Percentiles rank a stretch among this genome's conserved stretches.
phyloP scores from a whole-genome alignment of 2,797 vertebrate genomes.

The Limosa lapponica region DNA sequence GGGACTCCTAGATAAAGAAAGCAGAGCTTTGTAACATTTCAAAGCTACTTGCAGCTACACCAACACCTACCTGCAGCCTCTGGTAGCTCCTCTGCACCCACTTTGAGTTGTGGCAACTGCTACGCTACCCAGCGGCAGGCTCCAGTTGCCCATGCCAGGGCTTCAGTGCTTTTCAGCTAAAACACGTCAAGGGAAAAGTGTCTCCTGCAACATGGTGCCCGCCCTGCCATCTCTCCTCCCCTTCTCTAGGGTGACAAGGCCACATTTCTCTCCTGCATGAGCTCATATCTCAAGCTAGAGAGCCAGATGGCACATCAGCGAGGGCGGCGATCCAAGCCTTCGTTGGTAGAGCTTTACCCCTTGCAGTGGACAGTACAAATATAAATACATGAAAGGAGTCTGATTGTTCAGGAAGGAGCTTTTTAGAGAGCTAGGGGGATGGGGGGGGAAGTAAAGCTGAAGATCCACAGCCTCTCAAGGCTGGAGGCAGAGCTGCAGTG shows the following conservation, averaged over 20 bases:
- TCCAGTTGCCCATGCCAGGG: neutral
- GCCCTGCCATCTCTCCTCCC: neutral
- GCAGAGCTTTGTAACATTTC: neutral
- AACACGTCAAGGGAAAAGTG: neutral
- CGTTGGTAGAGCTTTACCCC: constrained; percentile 48
- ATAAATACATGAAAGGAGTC: constrained; percentile 41
- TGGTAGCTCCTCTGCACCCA: neutral
- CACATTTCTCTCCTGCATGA: constrained; percentile 2
- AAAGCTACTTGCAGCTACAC: neutral
- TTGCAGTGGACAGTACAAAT: constrained; percentile 54
- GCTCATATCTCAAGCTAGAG: constrained; percentile 56
- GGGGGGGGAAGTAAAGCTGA: neutral
- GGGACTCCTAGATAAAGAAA: neutral
- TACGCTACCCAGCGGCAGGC: accelerated
- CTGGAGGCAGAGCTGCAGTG: neutral
- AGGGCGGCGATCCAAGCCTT: constrained; percentile 66
- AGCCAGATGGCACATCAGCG: constrained; percentile 69
- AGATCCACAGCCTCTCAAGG: neutral
- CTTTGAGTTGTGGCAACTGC: neutral
- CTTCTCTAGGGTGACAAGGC: constrained; percentile 4
- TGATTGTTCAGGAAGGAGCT: constrained; percentile 18
- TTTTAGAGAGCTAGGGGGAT: neutral
- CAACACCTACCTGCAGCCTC: neutral
- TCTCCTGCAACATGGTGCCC: neutral
- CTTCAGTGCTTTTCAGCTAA: neutral